phyloP scores from a whole-genome alignment of 2,113 vertebrate genomes.

The Ptilonorhynchus violaceus region DNA sequence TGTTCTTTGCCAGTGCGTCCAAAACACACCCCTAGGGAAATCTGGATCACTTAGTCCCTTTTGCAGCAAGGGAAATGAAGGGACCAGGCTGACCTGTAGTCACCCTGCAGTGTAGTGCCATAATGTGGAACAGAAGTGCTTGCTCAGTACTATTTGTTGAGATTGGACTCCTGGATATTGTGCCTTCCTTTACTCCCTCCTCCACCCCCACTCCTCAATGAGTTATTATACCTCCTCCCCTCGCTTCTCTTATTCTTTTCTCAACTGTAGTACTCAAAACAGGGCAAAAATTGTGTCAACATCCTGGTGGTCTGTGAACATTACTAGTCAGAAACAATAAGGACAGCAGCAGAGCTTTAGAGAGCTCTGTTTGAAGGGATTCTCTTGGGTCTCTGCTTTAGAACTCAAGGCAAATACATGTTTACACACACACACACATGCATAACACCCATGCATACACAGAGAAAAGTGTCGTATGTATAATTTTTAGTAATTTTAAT shows the following conservation, averaged over 20 bases:
- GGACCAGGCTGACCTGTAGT: background rate
- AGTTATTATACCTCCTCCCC: background rate
- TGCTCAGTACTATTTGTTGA: background rate
- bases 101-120: background rate
- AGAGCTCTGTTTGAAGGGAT: background rate
- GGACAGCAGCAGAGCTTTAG: background rate
- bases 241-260: background rate
- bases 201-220: background rate
- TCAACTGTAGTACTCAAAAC: background rate
- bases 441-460: too few relatives aligned
- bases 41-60: accelerated
- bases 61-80: background rate
- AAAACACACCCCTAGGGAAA: background rate
- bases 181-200: background rate
- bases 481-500: background rate
- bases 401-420: background rate
- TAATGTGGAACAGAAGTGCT: background rate
- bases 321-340: background rate
- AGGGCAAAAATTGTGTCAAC: background rate
- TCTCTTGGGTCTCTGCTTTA: background rate
- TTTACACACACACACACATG: accelerated
- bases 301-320: background rate
- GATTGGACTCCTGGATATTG: background rate
- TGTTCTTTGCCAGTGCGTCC: background rate
- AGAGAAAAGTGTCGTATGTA: background rate